Percentiles rank a stretch among this genome's conserved stretches.
phyloP scores from a whole-genome alignment of 2,113 vertebrate species.

The Myotis davidii region DNA sequence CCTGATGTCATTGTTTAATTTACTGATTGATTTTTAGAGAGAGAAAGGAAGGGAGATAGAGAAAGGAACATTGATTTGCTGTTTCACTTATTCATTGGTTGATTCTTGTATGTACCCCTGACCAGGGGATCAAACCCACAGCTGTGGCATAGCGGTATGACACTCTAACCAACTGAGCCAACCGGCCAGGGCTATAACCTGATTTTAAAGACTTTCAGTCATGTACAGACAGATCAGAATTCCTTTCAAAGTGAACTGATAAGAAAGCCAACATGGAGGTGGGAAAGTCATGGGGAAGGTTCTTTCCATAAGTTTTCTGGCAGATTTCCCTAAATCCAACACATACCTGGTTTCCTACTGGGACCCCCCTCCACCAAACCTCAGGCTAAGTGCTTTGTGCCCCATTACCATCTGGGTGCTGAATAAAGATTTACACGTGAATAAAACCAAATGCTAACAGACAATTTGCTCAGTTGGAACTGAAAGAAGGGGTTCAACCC shows the following conservation, averaged over 20 bases:
- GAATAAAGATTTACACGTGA: neutral
- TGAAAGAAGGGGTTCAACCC: neutral
- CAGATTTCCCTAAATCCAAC: neutral
- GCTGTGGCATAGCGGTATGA: neutral
- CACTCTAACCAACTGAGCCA: neutral
- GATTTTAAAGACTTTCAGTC: slow-evolving; percentile 22
- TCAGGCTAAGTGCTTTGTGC: neutral
- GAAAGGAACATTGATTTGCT: neutral
- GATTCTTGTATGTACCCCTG: neutral
- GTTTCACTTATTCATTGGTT: neutral
- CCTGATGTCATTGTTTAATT: neutral
- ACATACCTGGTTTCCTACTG: neutral
- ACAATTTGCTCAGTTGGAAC: neutral
- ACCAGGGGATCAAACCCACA: neutral
- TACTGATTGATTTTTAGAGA: neutral
- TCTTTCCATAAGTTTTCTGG: neutral
- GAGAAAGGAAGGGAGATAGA: neutral
- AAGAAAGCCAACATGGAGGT: neutral
- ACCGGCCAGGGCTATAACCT: neutral
- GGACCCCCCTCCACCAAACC: neutral
- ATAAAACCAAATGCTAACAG: neutral
- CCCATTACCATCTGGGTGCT: neutral
- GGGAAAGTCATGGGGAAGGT: neutral
- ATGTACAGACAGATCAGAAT: neutral
- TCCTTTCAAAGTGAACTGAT: neutral